Evolutionary conservation across 2,113 vertebrate genomes (phyloP).

Genomic region (human (Homo sapiens)): DNA sequence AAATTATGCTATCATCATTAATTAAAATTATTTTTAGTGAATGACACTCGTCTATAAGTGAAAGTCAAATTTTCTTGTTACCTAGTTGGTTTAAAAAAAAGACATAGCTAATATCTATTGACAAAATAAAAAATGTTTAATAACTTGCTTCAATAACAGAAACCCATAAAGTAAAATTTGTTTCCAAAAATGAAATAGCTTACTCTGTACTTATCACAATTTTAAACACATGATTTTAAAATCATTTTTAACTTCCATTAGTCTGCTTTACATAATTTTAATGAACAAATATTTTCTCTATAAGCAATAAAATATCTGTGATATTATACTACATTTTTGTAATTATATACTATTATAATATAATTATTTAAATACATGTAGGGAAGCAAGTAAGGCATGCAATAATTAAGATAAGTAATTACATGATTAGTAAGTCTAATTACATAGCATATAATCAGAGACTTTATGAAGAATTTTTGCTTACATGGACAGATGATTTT

Average conservation of each 20-base stretch:
- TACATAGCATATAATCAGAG: constrained; percentile 57
- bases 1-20: background rate
- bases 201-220: background rate
- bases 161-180: background rate
- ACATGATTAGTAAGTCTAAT: constrained; percentile 73
- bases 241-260: background rate
- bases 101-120: background rate
- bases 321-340: constrained; percentile 40
- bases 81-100: background rate
- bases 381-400: constrained; percentile 43
- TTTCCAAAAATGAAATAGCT: constrained; percentile 41
- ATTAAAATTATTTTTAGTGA: background rate
- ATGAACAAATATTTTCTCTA: background rate
- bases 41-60: background rate
- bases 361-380: constrained; percentile 69
- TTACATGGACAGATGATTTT: constrained; percentile 3
- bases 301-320: constrained; percentile 22
- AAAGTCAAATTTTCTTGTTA: background rate
- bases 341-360: constrained; percentile 37
- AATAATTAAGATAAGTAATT: constrained; percentile 75
- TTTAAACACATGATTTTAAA: constrained; percentile 18
- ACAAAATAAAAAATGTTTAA: constrained; percentile 17
- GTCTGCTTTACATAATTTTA: constrained; percentile 25
- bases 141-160: background rate
- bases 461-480: constrained; percentile 14